phyloP scores from a whole-genome alignment of 2,888 invertebrate species.

The Tryphoninae sp. region DNA sequence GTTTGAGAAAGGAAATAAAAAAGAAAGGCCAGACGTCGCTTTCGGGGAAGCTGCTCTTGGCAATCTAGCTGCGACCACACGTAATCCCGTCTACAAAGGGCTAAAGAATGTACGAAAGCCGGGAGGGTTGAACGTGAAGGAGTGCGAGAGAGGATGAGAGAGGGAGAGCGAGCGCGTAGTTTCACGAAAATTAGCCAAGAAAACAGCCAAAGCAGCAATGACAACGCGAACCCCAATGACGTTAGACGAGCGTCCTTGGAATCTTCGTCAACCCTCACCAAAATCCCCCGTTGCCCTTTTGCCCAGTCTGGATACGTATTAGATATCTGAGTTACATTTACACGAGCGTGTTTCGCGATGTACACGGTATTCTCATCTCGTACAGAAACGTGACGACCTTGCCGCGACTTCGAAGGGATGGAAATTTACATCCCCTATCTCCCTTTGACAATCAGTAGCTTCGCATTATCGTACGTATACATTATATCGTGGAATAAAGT shows the following conservation, averaged over 20 bases:
- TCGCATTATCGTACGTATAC: constrained; percentile 5
- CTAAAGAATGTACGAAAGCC: no score
- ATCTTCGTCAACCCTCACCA: constrained; percentile 23
- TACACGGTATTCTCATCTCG: constrained; percentile 19
- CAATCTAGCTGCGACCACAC: constrained; percentile 53
- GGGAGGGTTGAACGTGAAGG: not conserved
- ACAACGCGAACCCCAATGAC: constrained; percentile 30
- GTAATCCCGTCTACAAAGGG: constrained; percentile 41
- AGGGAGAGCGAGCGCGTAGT: constrained; percentile 35
- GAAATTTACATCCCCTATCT: constrained; percentile 21
- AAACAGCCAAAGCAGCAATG: constrained; percentile 27
- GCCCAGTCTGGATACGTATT: not conserved
- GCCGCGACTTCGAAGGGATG: constrained; percentile 14
- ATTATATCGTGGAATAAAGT: constrained; percentile 9
- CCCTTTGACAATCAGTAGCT: constrained; percentile 44
- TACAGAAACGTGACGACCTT: constrained; percentile 26
- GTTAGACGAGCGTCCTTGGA: constrained; percentile 4
- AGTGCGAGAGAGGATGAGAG: constrained; percentile 1
- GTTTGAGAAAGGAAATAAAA: constrained; percentile 17
- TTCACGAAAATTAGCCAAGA: constrained; percentile 54
- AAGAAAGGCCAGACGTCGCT: constrained; percentile 14
- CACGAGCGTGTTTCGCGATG: constrained; percentile 1
- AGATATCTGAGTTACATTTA: not conserved
- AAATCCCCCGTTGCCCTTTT: constrained; percentile 10
- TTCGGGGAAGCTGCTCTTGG: constrained; percentile 22